phyloP scores from a whole-genome alignment of 2,888 invertebrate species.

The Pseudoips prasinana region DNA sequence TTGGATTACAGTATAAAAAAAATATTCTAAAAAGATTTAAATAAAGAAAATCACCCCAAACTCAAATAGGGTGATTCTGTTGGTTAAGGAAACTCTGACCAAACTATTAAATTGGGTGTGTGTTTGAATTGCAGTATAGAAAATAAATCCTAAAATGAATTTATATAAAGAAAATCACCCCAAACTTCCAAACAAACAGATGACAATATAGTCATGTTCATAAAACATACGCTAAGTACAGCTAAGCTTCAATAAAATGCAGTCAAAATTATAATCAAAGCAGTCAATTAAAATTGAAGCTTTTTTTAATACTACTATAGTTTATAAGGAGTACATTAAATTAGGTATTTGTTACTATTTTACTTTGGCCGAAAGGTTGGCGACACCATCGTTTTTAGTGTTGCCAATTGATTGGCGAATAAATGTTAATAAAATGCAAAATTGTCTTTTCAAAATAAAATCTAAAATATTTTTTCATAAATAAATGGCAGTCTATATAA shows the following conservation, averaged over 20 bases:
- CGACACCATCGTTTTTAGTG: conserved; percentile 13
- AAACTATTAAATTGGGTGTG: no score
- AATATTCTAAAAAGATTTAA: no score
- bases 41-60: no score
- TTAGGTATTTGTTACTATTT: conserved; percentile 11
- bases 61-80: no score
- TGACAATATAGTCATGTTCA: no score
- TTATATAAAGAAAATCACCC: no score
- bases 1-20: no score
- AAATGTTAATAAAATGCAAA: conserved; percentile 17
- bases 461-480: conserved; percentile 35
- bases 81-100: no score
- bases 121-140: no score
- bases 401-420: conserved; percentile 14
- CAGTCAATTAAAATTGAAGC: conserved; percentile 36
- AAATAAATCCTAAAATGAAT: no score
- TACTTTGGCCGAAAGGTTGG: conserved; percentile 31
- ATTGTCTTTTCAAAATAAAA: conserved; percentile 24
- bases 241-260: conserved; percentile 27
- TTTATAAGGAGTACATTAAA: conserved; percentile 12
- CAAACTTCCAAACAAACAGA: no score
- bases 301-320: conserved; percentile 17
- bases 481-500: conserved; percentile 39
- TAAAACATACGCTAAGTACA: no score
- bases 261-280: conserved; percentile 38